Conservation (phyloP, 1,140 invertebrate genomes). For the Ectropis grisescens region DNA sequence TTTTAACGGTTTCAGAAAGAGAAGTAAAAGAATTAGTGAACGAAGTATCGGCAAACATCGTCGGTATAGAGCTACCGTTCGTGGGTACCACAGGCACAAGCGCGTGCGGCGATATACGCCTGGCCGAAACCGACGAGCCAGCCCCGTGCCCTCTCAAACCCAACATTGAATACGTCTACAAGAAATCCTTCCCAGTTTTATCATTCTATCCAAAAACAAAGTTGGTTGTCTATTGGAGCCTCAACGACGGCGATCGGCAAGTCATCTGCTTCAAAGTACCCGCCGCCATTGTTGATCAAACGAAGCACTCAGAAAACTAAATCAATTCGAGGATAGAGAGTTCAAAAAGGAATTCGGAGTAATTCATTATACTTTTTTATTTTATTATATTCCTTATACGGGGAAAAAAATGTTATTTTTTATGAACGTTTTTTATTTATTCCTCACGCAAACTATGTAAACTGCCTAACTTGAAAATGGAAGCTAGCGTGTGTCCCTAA, state of each 20-base stretch:
- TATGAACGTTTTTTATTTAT: too few species aligned
- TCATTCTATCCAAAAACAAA: slow-evolving; percentile 32
- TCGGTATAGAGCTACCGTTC: slow-evolving; percentile 71
- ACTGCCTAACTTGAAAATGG: too few species aligned
- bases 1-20: slow-evolving; percentile 47
- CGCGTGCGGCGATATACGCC: slow-evolving; percentile 69
- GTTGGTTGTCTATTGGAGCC: slow-evolving; percentile 73
- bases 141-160: slow-evolving; percentile 25
- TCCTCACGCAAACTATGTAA: too few species aligned
- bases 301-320: neutral
- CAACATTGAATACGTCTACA: slow-evolving; percentile 27
- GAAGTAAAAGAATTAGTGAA: slow-evolving; percentile 57
- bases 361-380: too few species aligned
- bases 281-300: slow-evolving; percentile 69
- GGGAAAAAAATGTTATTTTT: too few species aligned
- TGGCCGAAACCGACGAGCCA: slow-evolving; percentile 32
- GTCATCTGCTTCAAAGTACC: slow-evolving; percentile 77
- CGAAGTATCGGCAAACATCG: slow-evolving; percentile 64
- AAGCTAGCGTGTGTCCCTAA: too few species aligned
- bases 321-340: too few species aligned
- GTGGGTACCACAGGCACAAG: slow-evolving; percentile 72
- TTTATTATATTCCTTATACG: too few species aligned
- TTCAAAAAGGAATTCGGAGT: too few species aligned
- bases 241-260: slow-evolving; percentile 58
- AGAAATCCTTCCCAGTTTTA: slow-evolving; percentile 24